Base-by-base conservation (phyloP, 2,113 vertebrate genomes). In the Pangasianodon hypophthalmus region DNA sequence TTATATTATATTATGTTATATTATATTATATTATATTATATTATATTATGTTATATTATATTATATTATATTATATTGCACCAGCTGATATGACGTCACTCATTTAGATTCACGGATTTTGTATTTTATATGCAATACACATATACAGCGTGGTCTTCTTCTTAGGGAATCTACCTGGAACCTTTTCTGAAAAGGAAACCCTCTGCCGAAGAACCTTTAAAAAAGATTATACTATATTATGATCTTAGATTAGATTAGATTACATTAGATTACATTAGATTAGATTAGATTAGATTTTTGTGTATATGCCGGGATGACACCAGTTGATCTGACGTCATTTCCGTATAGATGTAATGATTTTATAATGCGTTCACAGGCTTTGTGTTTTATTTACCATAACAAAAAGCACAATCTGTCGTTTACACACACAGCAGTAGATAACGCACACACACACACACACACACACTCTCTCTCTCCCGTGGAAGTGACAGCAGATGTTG, bases 401-500 rank as follows among this genome's bases (percentile, higher is more conserved):
- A 96, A 96, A 96, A 95, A 94, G 95, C 94, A 95, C 95, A 96
- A 95, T 96, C 93, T 95, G 91, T 91, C 94, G 93, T 92, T 92
- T 92, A 85, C 67, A 91, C 90, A 87, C 90, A 90, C 87, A 91
- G 56, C 8, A 60, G 37, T 58, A 62, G 19, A 44, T 26, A 69
- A 90, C 62, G 13, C 81, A 60, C 26, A 69, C 84, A 64, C 56
- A 85, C 83, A 60, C 83, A 64, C 83, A 82, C 80, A 82, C 80
- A 82, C 80, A 54, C 44, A 50, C 77, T 88, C 77, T 81, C 58
- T 67, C 91, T 94, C 94, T 94, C 93, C 94, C 95, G 94, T 96
- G 94, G 94, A 96, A 96, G 94, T 96, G 95, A 96, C 94, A 96
- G 97, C 98, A 99, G 97, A 98, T 99, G 98, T 97, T 95, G 96